Evolutionary conservation across 2,888 invertebrate species (phyloP), one percentile per base, ranked within the genome.

Genomic region (Pardosa pseudoannulata): DNA sequence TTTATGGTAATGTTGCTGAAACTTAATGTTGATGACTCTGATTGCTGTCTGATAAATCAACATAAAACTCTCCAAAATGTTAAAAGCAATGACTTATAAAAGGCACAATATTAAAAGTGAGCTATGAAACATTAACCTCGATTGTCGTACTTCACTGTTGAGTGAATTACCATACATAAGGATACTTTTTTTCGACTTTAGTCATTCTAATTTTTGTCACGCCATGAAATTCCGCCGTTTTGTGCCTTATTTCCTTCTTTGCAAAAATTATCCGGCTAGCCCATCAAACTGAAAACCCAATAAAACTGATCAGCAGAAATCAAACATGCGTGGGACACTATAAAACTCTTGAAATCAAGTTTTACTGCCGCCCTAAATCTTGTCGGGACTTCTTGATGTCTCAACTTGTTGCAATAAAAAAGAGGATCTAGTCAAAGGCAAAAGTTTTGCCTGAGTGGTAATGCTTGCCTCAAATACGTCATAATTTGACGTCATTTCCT

Each of bases 401-500:
- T 72, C 79, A 74, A 85, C 79, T 85, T 74, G 82, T 76, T 82
- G 85, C 74, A 85, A 85, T 85, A 79, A 79, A 79, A 83, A 36
- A 36, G 23, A 11, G 23, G 23, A 16, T 46, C 46, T 23, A 23
- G 23, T 73, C 62, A 36, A 36, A 71, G 28, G 68, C 74, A 73
- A 73, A 74, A 56, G 79, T 85, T 85, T 79, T 85, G 85, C 85
- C 73, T 85, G 79, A 73, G 79, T 79, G 85, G 68, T 85, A 85
- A 85, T 85, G 78, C 78, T 73, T 71, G 78, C 83, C 56, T 71
- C 83, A 72, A 76, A 72, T 78, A 83, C 83, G 83, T 83, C 76
- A 83, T 83, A 83, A 83, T 83, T 78, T 64, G 82, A 83, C 83
- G 83, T 83, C 83, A 83, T 83, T 83, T 83, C 83, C 83, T 83